These are phyloP conservation scores for Meganola albula DNA, from an alignment of 2,888 invertebrate species.

Conservation along the genomic window DNA sequence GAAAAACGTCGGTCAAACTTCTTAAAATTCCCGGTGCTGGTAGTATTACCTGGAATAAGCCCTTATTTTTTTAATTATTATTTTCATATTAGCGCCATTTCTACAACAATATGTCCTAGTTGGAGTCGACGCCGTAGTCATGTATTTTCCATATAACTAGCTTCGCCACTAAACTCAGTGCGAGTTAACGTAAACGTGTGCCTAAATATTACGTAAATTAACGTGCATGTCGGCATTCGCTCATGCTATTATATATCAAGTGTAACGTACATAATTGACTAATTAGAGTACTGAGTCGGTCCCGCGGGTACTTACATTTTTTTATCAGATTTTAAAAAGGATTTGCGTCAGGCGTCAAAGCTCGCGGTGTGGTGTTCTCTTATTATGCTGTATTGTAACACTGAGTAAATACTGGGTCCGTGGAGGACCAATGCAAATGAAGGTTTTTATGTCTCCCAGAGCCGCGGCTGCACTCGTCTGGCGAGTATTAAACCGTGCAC, in stretches of 20 bases:
- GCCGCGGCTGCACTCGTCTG: conserved; percentile 50
- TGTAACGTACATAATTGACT: conserved; percentile 31
- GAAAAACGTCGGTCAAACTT: too few relatives aligned
- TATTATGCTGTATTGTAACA: conserved; percentile 62
- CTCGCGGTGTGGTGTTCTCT: conserved; percentile 47
- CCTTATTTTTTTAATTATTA: too few relatives aligned
- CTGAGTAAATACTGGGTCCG: conserved; percentile 60
- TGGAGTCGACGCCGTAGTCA: too few relatives aligned
- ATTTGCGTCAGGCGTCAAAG: conserved; percentile 51
- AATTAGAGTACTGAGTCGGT: conserved; percentile 47
- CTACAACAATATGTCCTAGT: too few relatives aligned
- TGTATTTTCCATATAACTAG: too few relatives aligned
- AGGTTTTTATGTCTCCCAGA: conserved; percentile 57
- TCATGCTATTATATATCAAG: conserved; percentile 11
- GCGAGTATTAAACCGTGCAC: conserved; percentile 62
- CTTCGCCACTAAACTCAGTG: conserved; percentile 20
- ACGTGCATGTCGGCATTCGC: conserved; percentile 11
- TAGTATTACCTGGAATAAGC: too few relatives aligned
- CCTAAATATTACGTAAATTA: too few relatives aligned
- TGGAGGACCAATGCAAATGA: conserved; percentile 66
- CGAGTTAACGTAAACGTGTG: too few relatives aligned
- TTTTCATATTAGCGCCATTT: too few relatives aligned
- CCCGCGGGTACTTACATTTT: conserved; percentile 39
- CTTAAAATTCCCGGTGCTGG: too few relatives aligned
- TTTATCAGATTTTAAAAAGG: conserved; percentile 54